These are phyloP conservation scores for Sinelater perroti DNA, from an alignment of 2,888 invertebrate genomes.

Conservation along the genomic window DNA sequence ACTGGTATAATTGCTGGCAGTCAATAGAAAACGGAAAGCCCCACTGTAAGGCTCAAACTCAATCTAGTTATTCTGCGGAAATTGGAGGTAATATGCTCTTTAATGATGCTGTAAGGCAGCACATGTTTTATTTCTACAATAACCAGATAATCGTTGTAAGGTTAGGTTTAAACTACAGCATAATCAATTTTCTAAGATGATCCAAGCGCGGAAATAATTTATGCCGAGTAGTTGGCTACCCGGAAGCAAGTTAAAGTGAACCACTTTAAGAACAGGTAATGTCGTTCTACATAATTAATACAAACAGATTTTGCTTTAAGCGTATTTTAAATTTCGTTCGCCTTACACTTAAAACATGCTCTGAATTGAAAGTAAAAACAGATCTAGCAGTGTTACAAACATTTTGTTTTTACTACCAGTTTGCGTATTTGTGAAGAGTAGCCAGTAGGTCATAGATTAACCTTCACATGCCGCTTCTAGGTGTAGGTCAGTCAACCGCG, in stretches of 20 bases:
- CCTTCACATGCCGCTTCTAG: constrained; percentile 13
- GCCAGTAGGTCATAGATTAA: constrained; percentile 13
- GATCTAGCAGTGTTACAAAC: too few species aligned
- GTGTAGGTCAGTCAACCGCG: constrained; percentile 23
- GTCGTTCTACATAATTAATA: constrained; percentile 11
- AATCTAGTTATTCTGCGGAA: background rate
- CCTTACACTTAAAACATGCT: too few species aligned
- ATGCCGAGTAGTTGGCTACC: constrained; percentile 10
- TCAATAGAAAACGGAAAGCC: background rate
- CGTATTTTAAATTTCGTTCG: too few species aligned
- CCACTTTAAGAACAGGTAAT: constrained; percentile 15
- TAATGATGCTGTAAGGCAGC: background rate
- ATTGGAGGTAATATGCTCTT: background rate
- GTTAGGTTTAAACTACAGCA: constrained; percentile 4
- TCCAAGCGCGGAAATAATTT: background rate
- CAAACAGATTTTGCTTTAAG: too few species aligned
- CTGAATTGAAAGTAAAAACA: too few species aligned
- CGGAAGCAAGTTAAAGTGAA: constrained; percentile 5
- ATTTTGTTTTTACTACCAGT: too few species aligned
- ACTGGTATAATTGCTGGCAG: background rate
- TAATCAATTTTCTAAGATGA: constrained; percentile 11
- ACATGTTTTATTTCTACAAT: constrained; percentile 3
- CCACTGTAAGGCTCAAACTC: background rate
- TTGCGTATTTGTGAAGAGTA: too few species aligned
- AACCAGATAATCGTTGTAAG: constrained; percentile 12